These are phyloP conservation scores for Prolemur simus DNA, from an alignment of 2,113 vertebrate species.

Conservation along the genomic window DNA sequence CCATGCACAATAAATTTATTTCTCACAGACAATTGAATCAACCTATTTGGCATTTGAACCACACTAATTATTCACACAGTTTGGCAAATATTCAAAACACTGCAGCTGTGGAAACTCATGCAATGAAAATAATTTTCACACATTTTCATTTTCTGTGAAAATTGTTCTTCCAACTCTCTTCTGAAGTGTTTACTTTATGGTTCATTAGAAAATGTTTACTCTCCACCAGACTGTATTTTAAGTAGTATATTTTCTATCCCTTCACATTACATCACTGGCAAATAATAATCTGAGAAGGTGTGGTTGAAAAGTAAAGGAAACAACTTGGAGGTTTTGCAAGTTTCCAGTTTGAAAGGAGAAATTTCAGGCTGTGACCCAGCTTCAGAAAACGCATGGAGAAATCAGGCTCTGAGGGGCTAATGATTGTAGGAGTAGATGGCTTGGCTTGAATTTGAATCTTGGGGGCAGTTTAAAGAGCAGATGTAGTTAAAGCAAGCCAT, in stretches of 20 bases:
- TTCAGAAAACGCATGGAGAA: neutral
- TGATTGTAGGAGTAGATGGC: neutral
- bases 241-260: neutral
- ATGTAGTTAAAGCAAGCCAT: neutral
- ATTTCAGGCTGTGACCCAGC: neutral
- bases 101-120: constrained; percentile 59
- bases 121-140: constrained; percentile 72
- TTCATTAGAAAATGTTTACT: constrained; percentile 49
- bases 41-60: constrained; percentile 75
- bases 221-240: neutral
- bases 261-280: neutral
- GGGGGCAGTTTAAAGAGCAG: neutral
- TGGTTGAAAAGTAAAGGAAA: neutral
- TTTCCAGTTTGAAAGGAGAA: neutral
- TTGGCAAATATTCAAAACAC: constrained; percentile 79
- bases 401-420: neutral
- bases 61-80: constrained; percentile 76
- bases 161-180: neutral
- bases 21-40: constrained; percentile 71
- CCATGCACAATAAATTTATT: constrained; percentile 44
- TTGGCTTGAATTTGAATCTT: neutral
- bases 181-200: neutral
- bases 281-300: constrained; percentile 14
- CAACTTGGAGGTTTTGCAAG: neutral
- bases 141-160: constrained; percentile 58